Conservation (phyloP, 2,797 vertebrate genomes). For the Lerista edwardsae region DNA sequence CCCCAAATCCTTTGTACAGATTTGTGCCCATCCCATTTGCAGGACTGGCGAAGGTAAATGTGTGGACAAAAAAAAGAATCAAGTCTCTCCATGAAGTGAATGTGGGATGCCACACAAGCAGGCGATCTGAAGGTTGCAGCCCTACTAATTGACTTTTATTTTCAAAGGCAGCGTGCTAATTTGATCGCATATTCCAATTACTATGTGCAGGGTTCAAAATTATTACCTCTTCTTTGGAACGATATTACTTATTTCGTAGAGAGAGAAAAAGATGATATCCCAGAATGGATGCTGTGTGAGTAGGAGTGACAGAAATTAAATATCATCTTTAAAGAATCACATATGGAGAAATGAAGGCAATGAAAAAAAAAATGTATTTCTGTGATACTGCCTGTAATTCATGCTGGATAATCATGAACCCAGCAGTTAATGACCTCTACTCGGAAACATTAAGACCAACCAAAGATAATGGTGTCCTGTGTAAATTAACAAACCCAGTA, state of each 20-base stretch:
- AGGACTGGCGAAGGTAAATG: too few species aligned
- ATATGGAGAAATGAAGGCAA: conserved; percentile 68
- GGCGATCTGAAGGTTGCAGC: conserved; percentile 10
- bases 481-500: conserved; percentile 99
- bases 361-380: conserved; percentile 77
- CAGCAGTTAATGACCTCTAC: conserved; percentile 89
- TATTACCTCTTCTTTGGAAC: conserved; percentile 59
- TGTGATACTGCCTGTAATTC: conserved; percentile 78
- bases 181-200: conserved; percentile 36
- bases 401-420: conserved; percentile 79
- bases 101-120: neutral
- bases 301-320: conserved; percentile 69
- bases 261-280: conserved; percentile 39
- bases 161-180: conserved; percentile 56
- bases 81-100: too few species aligned
- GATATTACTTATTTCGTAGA: conserved; percentile 56
- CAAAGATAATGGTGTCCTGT: conserved; percentile 91
- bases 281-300: conserved; percentile 39
- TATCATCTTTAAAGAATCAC: conserved; percentile 63
- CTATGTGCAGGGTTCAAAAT: conserved; percentile 39
- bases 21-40: too few species aligned
- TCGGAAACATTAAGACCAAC: conserved; percentile 85
- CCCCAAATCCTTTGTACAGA: too few species aligned
- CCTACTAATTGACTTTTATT: conserved; percentile 32
- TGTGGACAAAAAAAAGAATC: too few species aligned